Evolutionary conservation across 2,888 invertebrate genomes (phyloP), one percentile per base, ranked within the genome.

Genomic region (Yponomeuta sedellus): DNA sequence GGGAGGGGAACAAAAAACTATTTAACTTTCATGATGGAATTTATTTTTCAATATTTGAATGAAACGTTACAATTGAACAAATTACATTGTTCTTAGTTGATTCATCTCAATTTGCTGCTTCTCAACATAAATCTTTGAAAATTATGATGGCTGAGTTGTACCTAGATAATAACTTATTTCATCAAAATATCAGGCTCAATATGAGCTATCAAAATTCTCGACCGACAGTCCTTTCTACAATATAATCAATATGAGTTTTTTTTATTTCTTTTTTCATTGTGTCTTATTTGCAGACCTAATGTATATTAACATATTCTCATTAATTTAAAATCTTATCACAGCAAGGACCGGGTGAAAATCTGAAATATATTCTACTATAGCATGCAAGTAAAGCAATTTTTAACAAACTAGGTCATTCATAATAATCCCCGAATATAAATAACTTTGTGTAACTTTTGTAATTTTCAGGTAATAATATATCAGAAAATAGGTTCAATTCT

Each of bases 291-390:
- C 28, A 59, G 59, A 11, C 22, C 39, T 11, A 40, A 2, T n/a
- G n/a, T 34, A 40, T 63, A 39, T 19, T 63, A 20, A 63, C 20
- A 2, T 63, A 40, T 39, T 72, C 70, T 70, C 80, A 82, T 80
- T 79, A 78, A 61, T 74, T 78, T 64, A 58, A 25, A 61, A 44
- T 78, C 44, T 77, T 84, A 89, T 88, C 88, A 86, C 88, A 90
- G 19, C 40, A 85, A 86, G 85, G 89, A 86, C 90, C 88, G 85
- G 88, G 86, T 88, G 90, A 90, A 90, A 90, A 90, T 86, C 85
- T 82, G 85, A 86, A 83, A 86, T 87, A n/a, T 84, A 88, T 76
- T 83, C 86, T 86, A 88, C 80, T 80, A 82, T 80, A 86, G 83
- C 87, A 87, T 86, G 86, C 85, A 79, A 82, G 82, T 83, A 88